These are phyloP conservation scores for Typhlomys cinereus DNA, from an alignment of 2,113 vertebrate genomes.

Conservation along the genomic window DNA sequence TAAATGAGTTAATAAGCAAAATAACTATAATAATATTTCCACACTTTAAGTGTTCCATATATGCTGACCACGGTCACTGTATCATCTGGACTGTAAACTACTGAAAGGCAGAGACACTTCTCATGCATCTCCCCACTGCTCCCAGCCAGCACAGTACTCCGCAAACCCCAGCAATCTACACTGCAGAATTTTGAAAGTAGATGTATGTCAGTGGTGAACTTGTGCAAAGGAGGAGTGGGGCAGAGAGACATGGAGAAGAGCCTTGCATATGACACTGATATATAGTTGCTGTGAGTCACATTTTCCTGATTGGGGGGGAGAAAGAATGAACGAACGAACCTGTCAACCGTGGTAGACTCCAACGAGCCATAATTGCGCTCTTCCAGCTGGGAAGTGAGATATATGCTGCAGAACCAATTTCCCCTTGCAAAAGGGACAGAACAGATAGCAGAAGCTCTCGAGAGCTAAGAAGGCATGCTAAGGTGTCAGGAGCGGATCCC, in stretches of 20 bases:
- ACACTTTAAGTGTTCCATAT: not conserved
- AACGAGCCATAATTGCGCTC: slow-evolving; percentile 22
- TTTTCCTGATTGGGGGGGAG: not conserved
- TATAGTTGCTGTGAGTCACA: not conserved
- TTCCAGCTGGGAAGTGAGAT: slow-evolving; percentile 6
- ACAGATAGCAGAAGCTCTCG: not conserved
- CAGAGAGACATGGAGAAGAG: not conserved
- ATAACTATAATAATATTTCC: not conserved
- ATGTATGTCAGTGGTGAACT: not conserved
- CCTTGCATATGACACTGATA: not conserved
- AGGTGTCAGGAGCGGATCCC: slow-evolving; percentile 19
- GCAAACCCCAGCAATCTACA: not conserved
- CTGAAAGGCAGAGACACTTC: not conserved
- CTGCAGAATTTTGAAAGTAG: not conserved
- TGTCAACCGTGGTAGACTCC: slow-evolving; percentile 15
- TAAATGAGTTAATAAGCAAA: not conserved
- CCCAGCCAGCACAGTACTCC: not conserved
- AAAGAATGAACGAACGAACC: not conserved
- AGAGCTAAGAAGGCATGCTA: not conserved
- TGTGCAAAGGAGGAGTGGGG: not conserved
- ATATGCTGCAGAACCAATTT: slow-evolving; percentile 34
- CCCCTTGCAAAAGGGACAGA: slow-evolving; percentile 16
- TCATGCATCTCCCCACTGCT: not conserved
- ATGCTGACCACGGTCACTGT: not conserved
- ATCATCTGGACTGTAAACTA: not conserved